A percentile compares a stretch with the other conserved stretches of the same genome.
phyloP scores from a whole-genome alignment of 2,113 vertebrate genomes.

The Oryzias woworae region DNA sequence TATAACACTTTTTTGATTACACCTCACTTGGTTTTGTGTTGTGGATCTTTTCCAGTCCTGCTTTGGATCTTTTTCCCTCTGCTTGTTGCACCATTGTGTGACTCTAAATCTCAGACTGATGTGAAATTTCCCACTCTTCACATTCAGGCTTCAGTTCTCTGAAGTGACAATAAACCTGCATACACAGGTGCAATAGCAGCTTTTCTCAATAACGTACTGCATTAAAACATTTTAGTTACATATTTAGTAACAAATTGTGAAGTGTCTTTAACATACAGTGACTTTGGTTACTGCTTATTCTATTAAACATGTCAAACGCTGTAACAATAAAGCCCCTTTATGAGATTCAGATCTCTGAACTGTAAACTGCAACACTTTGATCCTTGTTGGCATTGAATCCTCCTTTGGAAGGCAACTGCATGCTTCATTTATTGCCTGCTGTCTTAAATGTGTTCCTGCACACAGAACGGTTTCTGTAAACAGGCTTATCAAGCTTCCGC shows the following conservation, averaged over 20 bases:
- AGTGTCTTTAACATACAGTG: too few relatives aligned
- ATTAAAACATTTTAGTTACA: background rate
- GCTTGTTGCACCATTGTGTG: conserved; percentile 39
- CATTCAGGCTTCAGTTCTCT: conserved; percentile 24
- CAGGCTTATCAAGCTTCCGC: conserved; percentile 15
- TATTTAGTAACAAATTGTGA: too few relatives aligned
- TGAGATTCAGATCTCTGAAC: conserved; percentile 9
- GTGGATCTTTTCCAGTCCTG: too few relatives aligned
- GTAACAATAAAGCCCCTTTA: conserved; percentile 7
- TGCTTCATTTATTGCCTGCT: conserved; percentile 1
- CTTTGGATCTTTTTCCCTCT: conserved; percentile 14
- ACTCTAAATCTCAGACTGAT: conserved; percentile 55
- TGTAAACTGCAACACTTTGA: conserved; percentile 25
- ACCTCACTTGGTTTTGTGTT: too few relatives aligned
- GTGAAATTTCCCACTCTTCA: conserved; percentile 69
- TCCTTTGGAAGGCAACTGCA: conserved; percentile 23
- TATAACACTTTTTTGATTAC: background rate
- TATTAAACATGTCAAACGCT: conserved; percentile 16
- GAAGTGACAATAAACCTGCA: conserved; percentile 35
- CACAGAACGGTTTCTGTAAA: conserved; percentile 44
- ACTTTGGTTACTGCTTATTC: background rate
- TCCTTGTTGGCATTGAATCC: conserved; percentile 11
- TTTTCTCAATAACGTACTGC: background rate
- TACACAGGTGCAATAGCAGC: background rate
- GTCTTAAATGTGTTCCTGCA: conserved; percentile 11